These are phyloP conservation scores for Syritta pipiens DNA, from an alignment of 2,888 invertebrate genomes.

Conservation along the genomic window DNA sequence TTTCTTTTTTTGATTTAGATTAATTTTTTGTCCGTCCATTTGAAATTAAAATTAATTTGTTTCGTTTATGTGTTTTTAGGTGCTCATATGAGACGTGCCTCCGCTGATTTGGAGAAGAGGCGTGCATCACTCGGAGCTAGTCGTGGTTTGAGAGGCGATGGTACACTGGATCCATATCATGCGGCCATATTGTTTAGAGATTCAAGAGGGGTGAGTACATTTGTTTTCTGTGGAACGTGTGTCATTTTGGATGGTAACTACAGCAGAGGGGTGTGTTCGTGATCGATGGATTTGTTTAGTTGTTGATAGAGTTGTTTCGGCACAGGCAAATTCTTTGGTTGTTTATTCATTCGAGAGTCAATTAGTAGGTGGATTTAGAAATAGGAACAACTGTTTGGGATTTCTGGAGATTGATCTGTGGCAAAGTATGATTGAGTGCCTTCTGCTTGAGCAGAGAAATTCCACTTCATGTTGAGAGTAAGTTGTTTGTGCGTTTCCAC, in stretches of 20 bases:
- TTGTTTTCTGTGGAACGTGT: neutral
- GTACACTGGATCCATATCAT: slow-evolving; percentile 91
- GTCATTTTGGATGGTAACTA: neutral
- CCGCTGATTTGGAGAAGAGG: slow-evolving; percentile 88
- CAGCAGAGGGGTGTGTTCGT: neutral
- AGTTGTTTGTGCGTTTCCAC: no score
- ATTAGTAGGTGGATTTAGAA: no score
- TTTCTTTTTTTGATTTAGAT: neutral
- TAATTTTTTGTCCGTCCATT: neutral
- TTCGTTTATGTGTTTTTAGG: slow-evolving; percentile 81
- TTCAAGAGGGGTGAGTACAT: slow-evolving; percentile 92
- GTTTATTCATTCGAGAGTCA: no score
- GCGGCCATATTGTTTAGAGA: slow-evolving; percentile 94
- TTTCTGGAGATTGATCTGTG: no score
- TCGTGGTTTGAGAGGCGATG: slow-evolving; percentile 82
- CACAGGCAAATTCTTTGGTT: no score
- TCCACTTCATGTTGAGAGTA: no score
- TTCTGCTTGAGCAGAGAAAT: no score
- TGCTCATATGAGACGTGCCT: slow-evolving; percentile 87
- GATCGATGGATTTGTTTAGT: neutral
- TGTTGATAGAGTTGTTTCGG: neutral
- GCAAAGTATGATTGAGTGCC: no score
- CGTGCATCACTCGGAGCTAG: slow-evolving; percentile 88
- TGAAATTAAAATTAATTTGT: slow-evolving; percentile 40
- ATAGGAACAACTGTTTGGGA: no score